Evolutionary conservation across 2,113 vertebrate species (phyloP).

Genomic region (Mastomys natalensis): DNA sequence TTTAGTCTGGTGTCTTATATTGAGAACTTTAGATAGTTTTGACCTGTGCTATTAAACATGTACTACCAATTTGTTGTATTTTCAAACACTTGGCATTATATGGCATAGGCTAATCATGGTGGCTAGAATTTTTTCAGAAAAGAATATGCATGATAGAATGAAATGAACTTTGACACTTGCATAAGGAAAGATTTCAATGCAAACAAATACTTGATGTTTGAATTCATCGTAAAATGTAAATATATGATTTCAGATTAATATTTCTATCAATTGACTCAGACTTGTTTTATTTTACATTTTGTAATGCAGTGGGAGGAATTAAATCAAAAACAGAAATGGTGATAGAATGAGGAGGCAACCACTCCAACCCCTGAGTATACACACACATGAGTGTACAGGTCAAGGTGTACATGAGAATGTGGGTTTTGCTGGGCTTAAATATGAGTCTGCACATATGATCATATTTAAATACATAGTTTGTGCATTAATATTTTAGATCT

Average conservation of each 20-base stretch:
- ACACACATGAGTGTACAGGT: background rate
- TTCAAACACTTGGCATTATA: background rate
- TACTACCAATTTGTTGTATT: background rate
- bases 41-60: background rate
- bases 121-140: background rate
- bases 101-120: background rate
- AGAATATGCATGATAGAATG: background rate
- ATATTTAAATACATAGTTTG: background rate
- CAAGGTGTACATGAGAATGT: background rate
- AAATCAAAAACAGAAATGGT: background rate
- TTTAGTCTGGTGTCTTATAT: background rate
- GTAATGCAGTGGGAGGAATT: background rate
- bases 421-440: background rate
- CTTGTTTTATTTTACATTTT: background rate
- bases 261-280: background rate
- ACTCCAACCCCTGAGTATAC: background rate
- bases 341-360: background rate
- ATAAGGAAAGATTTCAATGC: background rate
- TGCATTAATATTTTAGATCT: background rate
- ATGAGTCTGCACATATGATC: background rate
- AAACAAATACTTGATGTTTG: background rate
- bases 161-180: background rate
- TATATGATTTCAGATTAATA: background rate
- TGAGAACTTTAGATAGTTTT: background rate
- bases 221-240: slow-evolving; percentile 35